Conservation (phyloP, 2,888 invertebrate genomes). For the Encarsia formosa region DNA sequence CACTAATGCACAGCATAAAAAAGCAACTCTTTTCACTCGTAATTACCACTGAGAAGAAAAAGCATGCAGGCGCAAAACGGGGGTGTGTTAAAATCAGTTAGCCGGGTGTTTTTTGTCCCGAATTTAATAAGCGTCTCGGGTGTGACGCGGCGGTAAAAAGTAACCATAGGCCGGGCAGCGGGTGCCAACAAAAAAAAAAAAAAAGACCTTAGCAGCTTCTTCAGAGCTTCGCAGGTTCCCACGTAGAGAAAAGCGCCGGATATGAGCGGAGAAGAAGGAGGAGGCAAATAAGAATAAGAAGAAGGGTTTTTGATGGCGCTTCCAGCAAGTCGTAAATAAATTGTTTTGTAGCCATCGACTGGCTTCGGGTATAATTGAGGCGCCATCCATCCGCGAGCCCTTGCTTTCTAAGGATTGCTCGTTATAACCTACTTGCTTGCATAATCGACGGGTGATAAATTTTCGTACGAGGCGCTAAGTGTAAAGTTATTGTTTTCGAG, state of each 20-base stretch:
- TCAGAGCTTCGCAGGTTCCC: slow-evolving; percentile 26
- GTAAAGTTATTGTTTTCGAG: too few relatives aligned
- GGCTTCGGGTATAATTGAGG: too few relatives aligned
- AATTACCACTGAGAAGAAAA: too few relatives aligned
- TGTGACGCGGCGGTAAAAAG: slow-evolving; percentile 33
- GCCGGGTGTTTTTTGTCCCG: slow-evolving; percentile 23
- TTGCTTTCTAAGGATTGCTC: too few relatives aligned
- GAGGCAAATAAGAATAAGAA: slow-evolving; percentile 11
- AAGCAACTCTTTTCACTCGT: too few relatives aligned
- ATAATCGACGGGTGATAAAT: too few relatives aligned
- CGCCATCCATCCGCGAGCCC: too few relatives aligned
- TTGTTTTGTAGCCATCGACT: too few relatives aligned
- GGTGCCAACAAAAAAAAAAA: slow-evolving; percentile 1
- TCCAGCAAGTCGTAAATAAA: slow-evolving; percentile 43
- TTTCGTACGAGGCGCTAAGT: too few relatives aligned
- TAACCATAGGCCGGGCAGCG: slow-evolving; percentile 10
- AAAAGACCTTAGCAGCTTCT: too few relatives aligned
- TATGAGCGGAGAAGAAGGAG: slow-evolving; percentile 8
- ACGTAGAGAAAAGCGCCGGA: slow-evolving; percentile 24
- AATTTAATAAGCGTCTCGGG: slow-evolving; percentile 37
- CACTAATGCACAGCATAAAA: too few relatives aligned
- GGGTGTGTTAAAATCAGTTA: slow-evolving; percentile 33
- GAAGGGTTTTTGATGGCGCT: slow-evolving; percentile 38
- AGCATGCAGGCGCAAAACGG: neutral
- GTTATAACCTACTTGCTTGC: too few relatives aligned